Evolutionary conservation across 1,140 invertebrate species (phyloP), one percentile per base, ranked within the genome.

Genomic region (Spodoptera litura): DNA sequence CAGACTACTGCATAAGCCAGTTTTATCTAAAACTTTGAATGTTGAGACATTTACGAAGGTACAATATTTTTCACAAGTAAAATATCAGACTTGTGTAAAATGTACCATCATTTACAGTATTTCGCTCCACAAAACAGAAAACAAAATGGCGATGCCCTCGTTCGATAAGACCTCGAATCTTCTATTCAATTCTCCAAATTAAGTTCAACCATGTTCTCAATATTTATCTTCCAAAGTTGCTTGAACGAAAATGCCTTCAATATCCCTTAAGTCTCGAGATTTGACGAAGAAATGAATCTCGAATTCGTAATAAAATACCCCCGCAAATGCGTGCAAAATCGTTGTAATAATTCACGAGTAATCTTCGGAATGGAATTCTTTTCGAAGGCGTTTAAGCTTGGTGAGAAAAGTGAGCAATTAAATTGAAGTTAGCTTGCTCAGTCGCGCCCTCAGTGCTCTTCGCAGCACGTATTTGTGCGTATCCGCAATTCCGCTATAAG

Each of bases 401-500:
- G 51, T 38, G 64, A 78, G 64, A 51, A 70, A 78, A 70, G 64
- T 78, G 66, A 70, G 64, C 76, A 78, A 71, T 78, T 78, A 78
- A 53, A 44, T 51, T 15, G 44, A 31, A n/a, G 52, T 66, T 55
- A 56, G 31, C 49, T 53, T 52, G 61, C 27, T n/a, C 49, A 27
- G 38, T 53, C 61, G 61, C 27, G 27, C 13, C 27, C 61, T 3
- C 13, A 55, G 61, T 13, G 61, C 64, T 20, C 27, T 35, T 56
- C 20, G 31, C 2, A 35, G 25, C 55, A 58, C 53, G 71, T 20
- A 12, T 61, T 66, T 52, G 55, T 55, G 44, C 61, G 15, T 66
- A 35, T 52, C 6, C 62, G 31, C 35, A 59, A 59, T 44, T 44
- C 38, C 38, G 38, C 38, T 44, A 10, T 44, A 44, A 44, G 6